Evolutionary conservation across 2,797 vertebrate species (phyloP).

Genomic region (Serranus cabrilla): DNA sequence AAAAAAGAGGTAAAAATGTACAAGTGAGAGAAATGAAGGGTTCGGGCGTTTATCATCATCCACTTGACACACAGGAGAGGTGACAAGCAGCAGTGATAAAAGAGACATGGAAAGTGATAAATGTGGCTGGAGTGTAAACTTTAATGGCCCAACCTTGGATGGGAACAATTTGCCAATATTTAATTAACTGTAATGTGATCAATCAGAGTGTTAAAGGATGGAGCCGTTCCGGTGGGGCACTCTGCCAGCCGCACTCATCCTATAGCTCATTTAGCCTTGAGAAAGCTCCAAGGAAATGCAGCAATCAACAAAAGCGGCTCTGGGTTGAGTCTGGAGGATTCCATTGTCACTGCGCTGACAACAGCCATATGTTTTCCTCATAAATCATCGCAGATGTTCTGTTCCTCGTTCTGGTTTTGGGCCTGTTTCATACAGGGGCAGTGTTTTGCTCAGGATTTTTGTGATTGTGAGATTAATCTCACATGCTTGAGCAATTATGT

Average conservation of each 20-base stretch:
- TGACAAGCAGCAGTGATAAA: conserved; percentile 68
- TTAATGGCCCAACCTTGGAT: conserved; percentile 77
- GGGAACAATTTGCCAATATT: conserved; percentile 82
- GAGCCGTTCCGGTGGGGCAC: conserved; percentile 62
- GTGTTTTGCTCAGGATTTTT: conserved; percentile 6
- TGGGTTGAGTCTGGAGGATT: conserved; percentile 38
- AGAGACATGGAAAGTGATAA: conserved; percentile 71
- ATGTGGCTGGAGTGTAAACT: conserved; percentile 74
- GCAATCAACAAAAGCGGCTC: conserved; percentile 65
- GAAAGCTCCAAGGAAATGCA: conserved; percentile 60
- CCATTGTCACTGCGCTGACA: conserved; percentile 31
- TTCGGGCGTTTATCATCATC: conserved; percentile 72
- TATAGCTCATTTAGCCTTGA: conserved; percentile 72
- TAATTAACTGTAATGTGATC: conserved; percentile 84
- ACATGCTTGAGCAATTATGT: conserved; percentile 6
- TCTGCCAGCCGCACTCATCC: conserved; percentile 60
- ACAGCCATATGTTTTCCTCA: conserved; percentile 29
- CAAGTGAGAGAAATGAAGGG: conserved; percentile 51
- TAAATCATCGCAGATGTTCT: conserved; percentile 34
- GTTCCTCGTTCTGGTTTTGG: not conserved
- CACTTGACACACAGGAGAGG: conserved; percentile 68
- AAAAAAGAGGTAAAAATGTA: conserved; percentile 51
- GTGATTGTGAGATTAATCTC: conserved; percentile 34
- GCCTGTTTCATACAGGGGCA: not conserved
- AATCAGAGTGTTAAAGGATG: conserved; percentile 77